Percentiles rank a stretch among this genome's conserved stretches.
These are phyloP conservation scores for Limosa lapponica DNA, from an alignment of 2,797 vertebrate species.

Conservation along the genomic window DNA sequence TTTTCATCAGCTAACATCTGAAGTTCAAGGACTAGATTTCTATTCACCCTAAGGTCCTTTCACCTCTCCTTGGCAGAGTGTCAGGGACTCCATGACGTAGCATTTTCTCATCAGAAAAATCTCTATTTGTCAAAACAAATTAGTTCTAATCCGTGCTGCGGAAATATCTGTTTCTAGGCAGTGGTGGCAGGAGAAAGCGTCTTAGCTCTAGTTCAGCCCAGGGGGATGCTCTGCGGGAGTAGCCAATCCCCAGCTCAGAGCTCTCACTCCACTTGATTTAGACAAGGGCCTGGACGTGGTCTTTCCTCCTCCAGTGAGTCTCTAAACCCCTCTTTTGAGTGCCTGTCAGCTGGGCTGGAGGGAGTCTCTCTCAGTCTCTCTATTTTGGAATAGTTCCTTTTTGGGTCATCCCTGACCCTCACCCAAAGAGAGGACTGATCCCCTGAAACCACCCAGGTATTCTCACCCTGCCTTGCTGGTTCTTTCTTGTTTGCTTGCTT, in stretches of 20 bases:
- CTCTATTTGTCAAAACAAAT: slow-evolving; percentile 39
- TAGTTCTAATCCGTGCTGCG: background rate
- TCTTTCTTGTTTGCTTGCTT: background rate
- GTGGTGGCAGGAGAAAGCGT: background rate
- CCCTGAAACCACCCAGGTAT: background rate
- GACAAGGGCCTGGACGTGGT: background rate
- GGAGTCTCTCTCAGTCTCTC: background rate
- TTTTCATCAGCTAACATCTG: background rate
- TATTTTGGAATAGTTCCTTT: background rate
- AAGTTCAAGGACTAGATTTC: slow-evolving; percentile 14
- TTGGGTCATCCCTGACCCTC: background rate
- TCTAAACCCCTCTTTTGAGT: background rate
- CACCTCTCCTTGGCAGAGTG: background rate
- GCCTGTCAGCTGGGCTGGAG: background rate
- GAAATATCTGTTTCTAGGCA: background rate
- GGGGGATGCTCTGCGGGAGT: background rate
- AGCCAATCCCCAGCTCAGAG: background rate
- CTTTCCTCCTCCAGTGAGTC: background rate
- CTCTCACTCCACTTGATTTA: background rate
- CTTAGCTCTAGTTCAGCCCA: background rate
- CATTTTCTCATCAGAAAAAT: slow-evolving; percentile 23
- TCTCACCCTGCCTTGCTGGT: background rate
- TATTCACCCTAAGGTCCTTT: background rate
- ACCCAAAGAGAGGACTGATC: background rate
- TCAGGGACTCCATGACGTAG: slow-evolving; percentile 32